A percentile compares a stretch with the other conserved stretches of the same genome.
phyloP scores from a whole-genome alignment of 2,888 invertebrate species.

The Drosophila mettleri region DNA sequence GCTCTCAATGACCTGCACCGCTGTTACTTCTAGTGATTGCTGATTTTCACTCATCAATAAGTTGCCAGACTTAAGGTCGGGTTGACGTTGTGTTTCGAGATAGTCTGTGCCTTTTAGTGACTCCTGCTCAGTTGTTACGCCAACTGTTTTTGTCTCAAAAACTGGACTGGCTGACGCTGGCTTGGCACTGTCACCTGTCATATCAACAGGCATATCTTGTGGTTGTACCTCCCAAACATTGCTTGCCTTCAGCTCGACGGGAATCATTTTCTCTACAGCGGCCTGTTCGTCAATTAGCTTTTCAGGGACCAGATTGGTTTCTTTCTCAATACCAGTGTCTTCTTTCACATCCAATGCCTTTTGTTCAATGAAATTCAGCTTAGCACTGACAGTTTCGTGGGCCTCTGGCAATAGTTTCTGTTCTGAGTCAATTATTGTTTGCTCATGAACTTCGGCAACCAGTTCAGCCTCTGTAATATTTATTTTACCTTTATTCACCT shows the following conservation, averaged over 20 bases:
- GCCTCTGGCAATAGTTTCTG: constrained; percentile 45
- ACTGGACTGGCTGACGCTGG: constrained; percentile 82
- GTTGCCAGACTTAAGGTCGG: constrained; percentile 40
- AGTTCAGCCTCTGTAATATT: constrained; percentile 86
- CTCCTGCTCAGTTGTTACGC: constrained; percentile 57
- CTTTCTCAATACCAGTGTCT: constrained; percentile 88
- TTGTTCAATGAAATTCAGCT: constrained; percentile 84
- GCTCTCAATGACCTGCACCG: constrained; percentile 70
- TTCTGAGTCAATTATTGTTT: constrained; percentile 89
- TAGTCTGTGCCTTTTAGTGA: constrained; percentile 63
- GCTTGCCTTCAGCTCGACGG: constrained; percentile 85
- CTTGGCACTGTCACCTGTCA: constrained; percentile 47
- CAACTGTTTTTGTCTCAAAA: constrained; percentile 82
- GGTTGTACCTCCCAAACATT: constrained; percentile 85
- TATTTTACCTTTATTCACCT: constrained; percentile 85
- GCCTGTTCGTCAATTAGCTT: constrained; percentile 76
- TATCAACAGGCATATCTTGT: constrained; percentile 84
- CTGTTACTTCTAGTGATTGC: constrained; percentile 67
- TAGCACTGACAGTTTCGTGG: constrained; percentile 45
- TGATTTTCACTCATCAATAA: constrained; percentile 38
- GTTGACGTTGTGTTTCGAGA: constrained; percentile 36
- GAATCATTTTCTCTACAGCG: constrained; percentile 69
- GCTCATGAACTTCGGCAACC: constrained; percentile 87
- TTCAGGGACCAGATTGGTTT: constrained; percentile 86
- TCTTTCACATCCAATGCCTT: constrained; percentile 88